Percentiles rank a stretch among this genome's conserved stretches.
phyloP scores from a whole-genome alignment of 2,113 vertebrate species.

The Chionomys nivalis region DNA sequence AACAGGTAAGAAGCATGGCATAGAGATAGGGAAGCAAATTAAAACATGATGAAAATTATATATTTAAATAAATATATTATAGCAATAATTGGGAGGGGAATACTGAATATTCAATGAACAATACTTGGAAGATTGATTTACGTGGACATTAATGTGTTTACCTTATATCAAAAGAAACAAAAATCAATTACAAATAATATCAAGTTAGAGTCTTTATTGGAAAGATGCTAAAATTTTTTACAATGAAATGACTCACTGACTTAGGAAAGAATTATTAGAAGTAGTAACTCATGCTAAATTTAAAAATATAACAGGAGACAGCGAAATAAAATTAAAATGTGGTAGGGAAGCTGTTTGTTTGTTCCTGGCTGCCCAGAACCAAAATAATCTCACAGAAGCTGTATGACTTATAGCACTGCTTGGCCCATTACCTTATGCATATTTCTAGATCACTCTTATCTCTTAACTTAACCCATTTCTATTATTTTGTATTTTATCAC shows the following conservation, averaged over 20 bases:
- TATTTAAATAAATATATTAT: not conserved
- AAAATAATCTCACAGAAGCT: too few species aligned
- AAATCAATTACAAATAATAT: not conserved
- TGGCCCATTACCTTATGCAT: too few species aligned
- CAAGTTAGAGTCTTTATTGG: too few species aligned
- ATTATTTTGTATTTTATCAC: too few species aligned
- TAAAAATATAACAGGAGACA: not conserved
- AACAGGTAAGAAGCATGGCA: not conserved
- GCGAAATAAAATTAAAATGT: not conserved
- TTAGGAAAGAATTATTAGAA: not conserved
- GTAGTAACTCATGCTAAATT: not conserved
- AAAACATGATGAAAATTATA: not conserved
- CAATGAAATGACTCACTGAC: not conserved
- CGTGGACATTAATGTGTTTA: not conserved
- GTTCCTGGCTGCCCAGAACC: too few species aligned
- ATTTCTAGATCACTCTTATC: too few species aligned
- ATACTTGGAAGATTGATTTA: not conserved
- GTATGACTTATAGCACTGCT: too few species aligned
- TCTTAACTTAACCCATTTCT: too few species aligned
- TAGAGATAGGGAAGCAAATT: not conserved
- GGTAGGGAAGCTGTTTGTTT: too few species aligned
- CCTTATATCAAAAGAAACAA: not conserved
- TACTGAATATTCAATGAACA: not conserved
- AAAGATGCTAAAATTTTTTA: not conserved
- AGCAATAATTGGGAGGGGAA: not conserved